These are phyloP conservation scores for Drosophila testacea DNA, from an alignment of 2,888 invertebrate genomes.

Conservation along the genomic window DNA sequence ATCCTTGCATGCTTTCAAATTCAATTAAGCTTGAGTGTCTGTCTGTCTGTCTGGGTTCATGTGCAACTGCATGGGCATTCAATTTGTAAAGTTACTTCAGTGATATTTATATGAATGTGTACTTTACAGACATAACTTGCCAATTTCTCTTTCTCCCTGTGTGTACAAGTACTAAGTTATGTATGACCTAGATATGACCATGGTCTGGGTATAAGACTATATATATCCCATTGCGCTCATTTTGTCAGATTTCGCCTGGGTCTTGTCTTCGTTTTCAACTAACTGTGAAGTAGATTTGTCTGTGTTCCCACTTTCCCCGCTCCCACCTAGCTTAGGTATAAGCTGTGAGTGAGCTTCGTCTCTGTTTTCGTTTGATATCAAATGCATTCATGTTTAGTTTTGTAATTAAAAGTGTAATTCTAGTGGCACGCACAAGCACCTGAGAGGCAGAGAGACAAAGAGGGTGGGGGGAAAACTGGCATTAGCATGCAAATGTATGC, in stretches of 20 bases:
- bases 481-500: constrained; percentile 76
- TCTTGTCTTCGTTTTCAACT: constrained; percentile 15
- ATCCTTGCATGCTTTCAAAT: constrained; percentile 17
- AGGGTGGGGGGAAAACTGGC: constrained; percentile 15
- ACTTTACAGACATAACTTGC: constrained; percentile 23
- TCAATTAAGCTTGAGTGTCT: constrained; percentile 21
- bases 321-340: not conserved
- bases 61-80: constrained; percentile 8
- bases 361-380: constrained; percentile 65
- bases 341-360: constrained; percentile 27
- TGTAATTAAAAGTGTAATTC: constrained; percentile 77
- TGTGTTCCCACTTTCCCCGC: no score
- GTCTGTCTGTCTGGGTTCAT: not conserved
- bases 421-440: constrained; percentile 57
- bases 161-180: constrained; percentile 19
- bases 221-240: constrained; percentile 23
- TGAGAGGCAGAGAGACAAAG: constrained; percentile 14
- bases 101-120: constrained; percentile 12
- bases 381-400: constrained; percentile 77
- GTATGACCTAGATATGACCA: constrained; percentile 43
- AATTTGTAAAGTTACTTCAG: constrained; percentile 35
- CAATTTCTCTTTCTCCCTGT: not conserved
- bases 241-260: constrained; percentile 16
- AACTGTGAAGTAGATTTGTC: constrained; percentile 13
- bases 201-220: constrained; percentile 11